Conservation (phyloP, 2,797 vertebrate genomes). For the Phataginus tricuspis region DNA sequence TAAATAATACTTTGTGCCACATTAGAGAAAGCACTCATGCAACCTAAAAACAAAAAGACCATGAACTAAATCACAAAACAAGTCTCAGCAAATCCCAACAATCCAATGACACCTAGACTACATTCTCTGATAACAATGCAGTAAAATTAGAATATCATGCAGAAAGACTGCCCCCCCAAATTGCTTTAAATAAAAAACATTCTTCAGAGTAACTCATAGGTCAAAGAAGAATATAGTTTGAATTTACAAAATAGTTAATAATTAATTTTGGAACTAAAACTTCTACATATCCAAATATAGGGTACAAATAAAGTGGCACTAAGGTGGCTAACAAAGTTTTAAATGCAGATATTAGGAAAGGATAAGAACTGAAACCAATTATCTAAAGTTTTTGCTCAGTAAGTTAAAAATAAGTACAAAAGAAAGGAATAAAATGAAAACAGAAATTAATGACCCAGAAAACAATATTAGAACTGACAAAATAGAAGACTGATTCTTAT, state of each 20-base stretch:
- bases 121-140: not conserved
- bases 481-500: slow-evolving; percentile 34
- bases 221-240: not conserved
- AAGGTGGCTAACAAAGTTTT: not conserved
- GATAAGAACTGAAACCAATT: not conserved
- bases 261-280: not conserved
- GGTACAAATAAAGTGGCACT: not conserved
- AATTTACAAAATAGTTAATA: not conserved
- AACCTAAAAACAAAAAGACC: not conserved
- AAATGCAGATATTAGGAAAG: not conserved
- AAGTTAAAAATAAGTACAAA: not conserved
- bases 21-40: not conserved
- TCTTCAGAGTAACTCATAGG: not conserved
- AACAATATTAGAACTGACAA: slow-evolving; percentile 16
- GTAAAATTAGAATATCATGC: not conserved
- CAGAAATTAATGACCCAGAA: not conserved
- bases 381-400: not conserved
- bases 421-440: slow-evolving; percentile 11
- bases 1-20: not conserved
- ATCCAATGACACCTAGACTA: not conserved
- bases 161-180: not conserved
- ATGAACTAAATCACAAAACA: not conserved
- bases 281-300: not conserved
- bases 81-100: not conserved
- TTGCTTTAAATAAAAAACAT: not conserved